Conservation (phyloP, 2,888 invertebrate genomes). For the Melangyna quadrimaculata region DNA sequence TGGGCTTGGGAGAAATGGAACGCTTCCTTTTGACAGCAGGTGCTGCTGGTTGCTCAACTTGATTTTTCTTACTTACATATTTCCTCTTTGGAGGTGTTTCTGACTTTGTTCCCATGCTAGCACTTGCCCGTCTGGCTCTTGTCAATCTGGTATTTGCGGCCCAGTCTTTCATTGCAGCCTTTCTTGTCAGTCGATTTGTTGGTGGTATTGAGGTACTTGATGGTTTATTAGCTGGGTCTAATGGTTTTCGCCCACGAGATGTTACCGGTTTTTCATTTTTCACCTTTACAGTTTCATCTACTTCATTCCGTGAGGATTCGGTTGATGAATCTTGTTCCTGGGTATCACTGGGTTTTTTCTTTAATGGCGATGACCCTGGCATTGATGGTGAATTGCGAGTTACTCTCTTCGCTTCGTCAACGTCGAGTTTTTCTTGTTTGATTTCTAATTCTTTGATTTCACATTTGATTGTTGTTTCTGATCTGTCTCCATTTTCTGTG, state of each 20-base stretch:
- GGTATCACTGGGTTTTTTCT: slow-evolving; percentile 39
- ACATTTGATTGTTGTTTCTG: neutral
- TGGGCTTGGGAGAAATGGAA: slow-evolving; percentile 46
- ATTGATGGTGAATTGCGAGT: slow-evolving; percentile 57
- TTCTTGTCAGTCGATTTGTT: slow-evolving; percentile 78
- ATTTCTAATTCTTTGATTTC: slow-evolving; percentile 19
- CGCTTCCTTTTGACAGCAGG: slow-evolving; percentile 47
- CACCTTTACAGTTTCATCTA: slow-evolving; percentile 37
- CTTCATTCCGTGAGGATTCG: slow-evolving; percentile 9
- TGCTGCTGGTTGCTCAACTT: slow-evolving; percentile 29
- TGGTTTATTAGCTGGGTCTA: slow-evolving; percentile 46
- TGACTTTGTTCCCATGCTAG: slow-evolving; percentile 59
- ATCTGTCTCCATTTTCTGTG: slow-evolving; percentile 35
- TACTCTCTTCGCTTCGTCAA: slow-evolving; percentile 34
- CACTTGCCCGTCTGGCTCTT: slow-evolving; percentile 75
- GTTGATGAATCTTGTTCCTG: slow-evolving; percentile 47
- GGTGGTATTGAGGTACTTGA: slow-evolving; percentile 15
- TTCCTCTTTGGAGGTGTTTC: slow-evolving; percentile 53
- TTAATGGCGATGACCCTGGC: slow-evolving; percentile 18
- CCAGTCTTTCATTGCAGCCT: slow-evolving; percentile 77
- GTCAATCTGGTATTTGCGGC: slow-evolving; percentile 77
- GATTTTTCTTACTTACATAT: slow-evolving; percentile 72
- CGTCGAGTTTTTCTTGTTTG: slow-evolving; percentile 35
- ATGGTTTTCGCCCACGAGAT: slow-evolving; percentile 22
- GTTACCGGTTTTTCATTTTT: slow-evolving; percentile 15